Conservation (phyloP, 2,113 vertebrate species). For the Ctenomys sociabilis region DNA sequence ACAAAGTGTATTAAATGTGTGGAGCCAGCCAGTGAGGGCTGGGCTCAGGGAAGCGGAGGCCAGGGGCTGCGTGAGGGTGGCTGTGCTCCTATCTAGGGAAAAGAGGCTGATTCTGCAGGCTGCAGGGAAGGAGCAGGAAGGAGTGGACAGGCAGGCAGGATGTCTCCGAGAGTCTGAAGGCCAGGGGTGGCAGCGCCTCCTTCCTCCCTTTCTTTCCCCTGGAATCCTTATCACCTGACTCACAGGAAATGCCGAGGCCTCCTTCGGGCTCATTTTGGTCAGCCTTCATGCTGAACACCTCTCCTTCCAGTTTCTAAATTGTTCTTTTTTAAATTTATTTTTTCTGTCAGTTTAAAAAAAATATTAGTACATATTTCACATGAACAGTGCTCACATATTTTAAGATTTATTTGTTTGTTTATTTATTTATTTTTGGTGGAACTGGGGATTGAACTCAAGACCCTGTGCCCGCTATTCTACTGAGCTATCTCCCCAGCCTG, state of each 20-base stretch:
- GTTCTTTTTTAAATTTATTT: too few species aligned
- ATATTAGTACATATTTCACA: background rate
- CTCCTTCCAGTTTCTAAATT: too few species aligned
- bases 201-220: background rate
- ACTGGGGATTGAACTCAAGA: too few species aligned
- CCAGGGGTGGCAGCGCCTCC: background rate
- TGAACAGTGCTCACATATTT: background rate
- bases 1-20: background rate
- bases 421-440: background rate
- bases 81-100: background rate
- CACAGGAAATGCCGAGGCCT: background rate
- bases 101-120: background rate
- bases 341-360: too few species aligned
- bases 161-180: background rate
- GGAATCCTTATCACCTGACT: background rate
- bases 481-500: too few species aligned
- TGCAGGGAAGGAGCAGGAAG: background rate
- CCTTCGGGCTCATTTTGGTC: too few species aligned
- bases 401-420: background rate
- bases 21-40: background rate
- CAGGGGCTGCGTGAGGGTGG: background rate
- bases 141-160: background rate
- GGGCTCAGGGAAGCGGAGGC: background rate
- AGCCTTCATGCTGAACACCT: background rate
- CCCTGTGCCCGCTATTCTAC: too few species aligned